Percentiles rank a stretch among this genome's conserved stretches.
Evolutionary conservation across 2,888 invertebrate species (phyloP).

Genomic region (Synergus japonicus): DNA sequence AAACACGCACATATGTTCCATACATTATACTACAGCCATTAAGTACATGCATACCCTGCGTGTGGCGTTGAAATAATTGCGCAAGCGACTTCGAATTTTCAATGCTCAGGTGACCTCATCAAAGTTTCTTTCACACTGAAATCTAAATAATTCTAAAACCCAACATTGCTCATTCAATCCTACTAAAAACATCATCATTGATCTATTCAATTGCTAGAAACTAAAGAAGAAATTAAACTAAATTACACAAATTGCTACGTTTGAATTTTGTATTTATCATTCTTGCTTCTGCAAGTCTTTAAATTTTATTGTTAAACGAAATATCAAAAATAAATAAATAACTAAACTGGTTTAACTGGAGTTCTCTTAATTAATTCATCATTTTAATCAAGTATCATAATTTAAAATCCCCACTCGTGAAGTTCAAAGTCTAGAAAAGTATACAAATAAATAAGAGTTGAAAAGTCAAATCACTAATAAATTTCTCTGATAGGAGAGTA

Average conservation of each 20-base stretch:
- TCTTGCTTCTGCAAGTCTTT: too few relatives aligned
- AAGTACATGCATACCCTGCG: conserved; percentile 32
- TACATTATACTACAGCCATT: conserved; percentile 29
- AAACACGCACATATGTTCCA: conserved; percentile 30
- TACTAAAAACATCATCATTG: neutral
- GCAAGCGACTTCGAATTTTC: conserved; percentile 33
- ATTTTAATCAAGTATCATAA: neutral
- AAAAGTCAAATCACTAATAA: conserved; percentile 9
- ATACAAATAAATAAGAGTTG: neutral
- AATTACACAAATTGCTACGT: too few relatives aligned
- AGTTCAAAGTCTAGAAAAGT: neutral
- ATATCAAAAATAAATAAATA: neutral
- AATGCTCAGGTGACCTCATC: conserved; percentile 18
- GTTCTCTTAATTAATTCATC: neutral
- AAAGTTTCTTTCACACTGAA: neutral
- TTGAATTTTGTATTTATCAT: too few relatives aligned
- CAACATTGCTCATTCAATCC: neutral
- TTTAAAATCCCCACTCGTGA: neutral
- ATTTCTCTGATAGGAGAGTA: neutral
- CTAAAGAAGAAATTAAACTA: too few relatives aligned
- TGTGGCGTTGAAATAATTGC: conserved; percentile 34
- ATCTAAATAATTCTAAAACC: neutral
- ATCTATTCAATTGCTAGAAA: too few relatives aligned
- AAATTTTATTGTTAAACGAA: neutral
- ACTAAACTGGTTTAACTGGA: neutral